phyloP scores from a whole-genome alignment of 2,113 vertebrate species.

The Mesembrinibis cayennensis region DNA sequence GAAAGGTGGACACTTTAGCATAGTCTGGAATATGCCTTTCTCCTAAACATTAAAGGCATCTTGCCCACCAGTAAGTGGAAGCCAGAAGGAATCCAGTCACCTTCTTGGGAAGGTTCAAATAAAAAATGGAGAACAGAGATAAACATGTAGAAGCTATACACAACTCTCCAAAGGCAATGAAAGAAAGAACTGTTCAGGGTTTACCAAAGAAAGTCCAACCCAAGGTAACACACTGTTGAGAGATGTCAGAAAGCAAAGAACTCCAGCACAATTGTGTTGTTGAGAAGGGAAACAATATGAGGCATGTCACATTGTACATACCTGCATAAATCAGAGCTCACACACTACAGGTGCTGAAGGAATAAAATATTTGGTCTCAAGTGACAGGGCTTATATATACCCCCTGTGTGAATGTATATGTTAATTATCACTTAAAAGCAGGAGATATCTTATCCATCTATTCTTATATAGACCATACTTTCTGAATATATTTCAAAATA shows the following conservation, averaged over 20 bases:
- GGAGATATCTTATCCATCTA: not conserved
- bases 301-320: not conserved
- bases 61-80: not conserved
- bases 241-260: not conserved
- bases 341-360: not conserved
- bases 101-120: not conserved
- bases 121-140: not conserved
- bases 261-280: not conserved
- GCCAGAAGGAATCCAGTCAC: not conserved
- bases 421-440: not conserved
- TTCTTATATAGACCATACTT: not conserved
- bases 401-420: not conserved
- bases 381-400: not conserved
- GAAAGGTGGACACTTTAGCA: not conserved
- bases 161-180: not conserved
- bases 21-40: not conserved
- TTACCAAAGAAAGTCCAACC: not conserved
- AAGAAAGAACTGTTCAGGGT: not conserved
- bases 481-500: not conserved
- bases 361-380: not conserved
- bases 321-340: not conserved
- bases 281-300: not conserved
- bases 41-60: not conserved
- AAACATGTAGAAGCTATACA: not conserved
- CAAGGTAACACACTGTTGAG: not conserved